Percentiles rank a stretch among this genome's conserved stretches.
These are phyloP conservation scores for Contarinia nasturtii DNA, from an alignment of 1,140 invertebrate genomes.

Conservation along the genomic window DNA sequence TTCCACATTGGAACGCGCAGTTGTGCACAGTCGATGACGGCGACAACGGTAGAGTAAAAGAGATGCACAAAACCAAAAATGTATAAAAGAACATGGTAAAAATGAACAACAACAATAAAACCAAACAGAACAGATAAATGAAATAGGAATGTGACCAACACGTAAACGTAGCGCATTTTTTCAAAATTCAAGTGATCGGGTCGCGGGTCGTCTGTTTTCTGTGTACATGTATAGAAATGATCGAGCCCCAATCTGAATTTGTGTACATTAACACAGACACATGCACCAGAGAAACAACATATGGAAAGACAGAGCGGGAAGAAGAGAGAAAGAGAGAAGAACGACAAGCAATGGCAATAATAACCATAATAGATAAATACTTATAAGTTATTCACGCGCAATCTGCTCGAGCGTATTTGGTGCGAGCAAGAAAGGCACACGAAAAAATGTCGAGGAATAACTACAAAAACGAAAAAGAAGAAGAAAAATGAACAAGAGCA, in stretches of 20 bases:
- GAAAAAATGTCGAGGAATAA: too few relatives aligned
- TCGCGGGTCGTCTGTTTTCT: neutral
- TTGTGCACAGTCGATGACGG: constrained; percentile 1
- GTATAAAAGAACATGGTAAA: constrained; percentile 17
- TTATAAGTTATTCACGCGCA: too few relatives aligned
- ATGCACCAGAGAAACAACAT: neutral
- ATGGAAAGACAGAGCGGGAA: neutral
- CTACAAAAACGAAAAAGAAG: too few relatives aligned
- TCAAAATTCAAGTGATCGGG: constrained; percentile 14
- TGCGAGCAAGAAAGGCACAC: too few relatives aligned
- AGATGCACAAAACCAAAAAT: constrained; percentile 13
- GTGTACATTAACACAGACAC: too few relatives aligned
- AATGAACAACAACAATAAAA: constrained; percentile 6
- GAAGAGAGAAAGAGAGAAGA: neutral
- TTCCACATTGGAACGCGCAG: neutral
- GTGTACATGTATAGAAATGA: neutral
- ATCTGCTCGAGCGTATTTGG: too few relatives aligned
- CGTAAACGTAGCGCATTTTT: too few relatives aligned
- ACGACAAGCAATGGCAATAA: constrained; percentile 1
- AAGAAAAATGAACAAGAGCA: too few relatives aligned
- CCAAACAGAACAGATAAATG: constrained; percentile 15
- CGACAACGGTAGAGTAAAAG: neutral
- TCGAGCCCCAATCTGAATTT: too few relatives aligned
- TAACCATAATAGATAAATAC: neutral
- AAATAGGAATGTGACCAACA: constrained; percentile 9